These are phyloP conservation scores for Neodiprion fabricii DNA, from an alignment of 1,140 invertebrate species.

Conservation along the genomic window DNA sequence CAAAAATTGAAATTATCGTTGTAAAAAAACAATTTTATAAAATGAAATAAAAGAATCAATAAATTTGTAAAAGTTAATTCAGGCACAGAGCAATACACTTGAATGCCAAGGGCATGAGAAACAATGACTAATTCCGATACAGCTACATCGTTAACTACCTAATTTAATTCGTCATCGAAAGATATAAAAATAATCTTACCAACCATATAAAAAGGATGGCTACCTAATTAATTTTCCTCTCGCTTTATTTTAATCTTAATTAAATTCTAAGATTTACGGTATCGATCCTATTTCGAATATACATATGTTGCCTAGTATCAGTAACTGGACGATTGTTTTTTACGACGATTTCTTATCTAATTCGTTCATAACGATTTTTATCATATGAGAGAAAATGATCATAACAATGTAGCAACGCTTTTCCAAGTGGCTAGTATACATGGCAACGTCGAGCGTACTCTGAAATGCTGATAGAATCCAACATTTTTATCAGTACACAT, in stretches of 20 bases:
- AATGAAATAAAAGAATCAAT: too few species aligned
- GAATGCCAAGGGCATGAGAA: not conserved
- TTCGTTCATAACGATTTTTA: constrained; percentile 29
- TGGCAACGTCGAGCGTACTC: not conserved
- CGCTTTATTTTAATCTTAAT: too few species aligned
- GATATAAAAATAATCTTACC: not conserved
- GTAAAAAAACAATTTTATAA: too few species aligned
- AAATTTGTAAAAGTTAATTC: too few species aligned
- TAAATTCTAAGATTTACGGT: not conserved
- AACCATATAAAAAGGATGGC: not conserved
- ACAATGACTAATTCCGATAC: not conserved
- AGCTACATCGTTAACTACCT: not conserved
- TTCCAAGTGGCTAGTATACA: not conserved
- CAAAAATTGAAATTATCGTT: too few species aligned
- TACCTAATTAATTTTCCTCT: not conserved
- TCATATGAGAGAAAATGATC: not conserved
- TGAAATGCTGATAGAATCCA: not conserved
- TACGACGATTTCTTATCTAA: constrained; percentile 25
- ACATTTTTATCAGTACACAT: constrained; percentile 40
- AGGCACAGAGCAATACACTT: too few species aligned
- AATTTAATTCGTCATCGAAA: not conserved
- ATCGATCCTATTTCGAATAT: not conserved
- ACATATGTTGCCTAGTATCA: not conserved
- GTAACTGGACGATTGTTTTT: not conserved
- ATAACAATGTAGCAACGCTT: not conserved